Percentiles rank a stretch among this genome's conserved stretches.
Conservation (phyloP, 1,140 invertebrate genomes). For the Anastrepha obliqua region DNA sequence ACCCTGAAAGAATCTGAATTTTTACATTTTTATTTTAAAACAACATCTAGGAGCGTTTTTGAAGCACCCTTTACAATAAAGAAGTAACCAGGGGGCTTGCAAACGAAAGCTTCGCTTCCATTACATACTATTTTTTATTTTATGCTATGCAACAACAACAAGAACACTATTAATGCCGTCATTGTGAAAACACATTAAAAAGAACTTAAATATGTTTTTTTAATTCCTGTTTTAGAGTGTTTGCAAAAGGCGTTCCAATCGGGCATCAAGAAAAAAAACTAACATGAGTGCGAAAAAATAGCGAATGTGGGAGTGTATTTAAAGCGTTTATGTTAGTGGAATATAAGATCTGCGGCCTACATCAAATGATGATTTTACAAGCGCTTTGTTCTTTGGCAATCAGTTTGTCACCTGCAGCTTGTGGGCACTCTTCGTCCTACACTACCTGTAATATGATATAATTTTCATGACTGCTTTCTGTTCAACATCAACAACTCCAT, state of each 20-base stretch:
- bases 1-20: too few species aligned
- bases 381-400: background rate
- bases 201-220: background rate
- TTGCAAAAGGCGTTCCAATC: background rate
- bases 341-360: background rate
- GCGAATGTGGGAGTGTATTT: background rate
- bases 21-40: too few species aligned
- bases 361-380: constrained; percentile 16
- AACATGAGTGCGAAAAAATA: background rate
- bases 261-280: background rate
- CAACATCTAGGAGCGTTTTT: too few species aligned
- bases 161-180: background rate
- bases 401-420: background rate
- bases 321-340: background rate
- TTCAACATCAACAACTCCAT: background rate
- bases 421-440: background rate
- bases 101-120: background rate
- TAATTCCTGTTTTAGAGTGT: background rate
- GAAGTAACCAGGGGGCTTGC: too few species aligned
- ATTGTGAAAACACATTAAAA: constrained; percentile 18
- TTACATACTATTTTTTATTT: background rate
- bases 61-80: too few species aligned
- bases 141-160: background rate
- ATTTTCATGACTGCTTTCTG: background rate
- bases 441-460: background rate